Percentiles rank a stretch among this genome's conserved stretches.
Evolutionary conservation across 2,888 invertebrate species (phyloP).

Genomic region (Drosophila fulvimacula): DNA sequence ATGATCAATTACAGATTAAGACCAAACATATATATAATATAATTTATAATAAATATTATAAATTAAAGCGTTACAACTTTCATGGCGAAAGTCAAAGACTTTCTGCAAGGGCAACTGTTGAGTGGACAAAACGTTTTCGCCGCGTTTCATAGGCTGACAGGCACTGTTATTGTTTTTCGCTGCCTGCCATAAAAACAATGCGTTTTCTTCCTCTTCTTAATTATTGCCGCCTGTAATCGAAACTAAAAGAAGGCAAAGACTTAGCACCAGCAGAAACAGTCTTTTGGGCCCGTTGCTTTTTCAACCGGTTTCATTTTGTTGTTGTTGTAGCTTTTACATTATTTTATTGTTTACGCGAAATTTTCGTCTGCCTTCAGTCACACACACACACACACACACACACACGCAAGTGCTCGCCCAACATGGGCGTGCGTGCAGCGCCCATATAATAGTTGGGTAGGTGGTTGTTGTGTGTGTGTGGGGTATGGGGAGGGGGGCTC

Average conservation of each 20-base stretch:
- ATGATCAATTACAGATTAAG: too few species aligned
- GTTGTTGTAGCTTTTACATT: constrained; percentile 45
- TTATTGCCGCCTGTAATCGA: constrained; percentile 72
- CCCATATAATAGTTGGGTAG: constrained; percentile 60
- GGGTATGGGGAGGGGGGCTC: neutral
- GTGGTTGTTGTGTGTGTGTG: constrained; percentile 30
- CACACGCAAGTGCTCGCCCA: constrained; percentile 16
- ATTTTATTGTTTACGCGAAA: constrained; percentile 76
- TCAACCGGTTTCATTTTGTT: constrained; percentile 64
- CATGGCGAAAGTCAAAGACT: neutral
- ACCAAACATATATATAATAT: neutral
- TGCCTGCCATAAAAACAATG: constrained; percentile 61
- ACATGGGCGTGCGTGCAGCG: constrained; percentile 69
- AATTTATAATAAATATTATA: neutral
- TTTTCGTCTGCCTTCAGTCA: constrained; percentile 57
- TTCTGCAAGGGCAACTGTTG: neutral
- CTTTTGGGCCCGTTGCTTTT: constrained; percentile 45
- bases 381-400: constrained; percentile 24
- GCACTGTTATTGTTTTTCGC: constrained; percentile 3
- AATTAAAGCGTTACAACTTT: neutral
- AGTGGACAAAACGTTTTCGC: neutral
- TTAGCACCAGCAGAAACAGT: constrained; percentile 22
- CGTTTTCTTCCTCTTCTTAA: constrained; percentile 55
- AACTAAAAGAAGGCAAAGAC: constrained; percentile 54
- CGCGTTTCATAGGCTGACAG: neutral